Evolutionary conservation across 2,888 invertebrate species (phyloP).

Genomic region (Euzetes globulus): DNA sequence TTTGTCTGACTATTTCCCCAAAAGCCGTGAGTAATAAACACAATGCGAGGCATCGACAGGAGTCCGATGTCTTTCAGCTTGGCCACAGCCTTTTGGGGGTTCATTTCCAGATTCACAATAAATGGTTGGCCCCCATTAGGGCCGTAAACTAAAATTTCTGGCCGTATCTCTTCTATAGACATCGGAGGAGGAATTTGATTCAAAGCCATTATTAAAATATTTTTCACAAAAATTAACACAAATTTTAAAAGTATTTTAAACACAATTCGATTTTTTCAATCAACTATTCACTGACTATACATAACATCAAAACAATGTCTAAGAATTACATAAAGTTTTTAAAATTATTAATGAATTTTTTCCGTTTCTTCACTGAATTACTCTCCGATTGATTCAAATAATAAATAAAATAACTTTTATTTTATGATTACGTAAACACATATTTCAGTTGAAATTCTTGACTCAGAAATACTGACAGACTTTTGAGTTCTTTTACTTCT

Average conservation of each 20-base stretch:
- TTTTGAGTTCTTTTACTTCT: not conserved
- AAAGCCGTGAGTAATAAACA: slow-evolving; percentile 34
- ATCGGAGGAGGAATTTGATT: slow-evolving; percentile 23
- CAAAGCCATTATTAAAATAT: not conserved
- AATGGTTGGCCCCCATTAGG: slow-evolving; percentile 28
- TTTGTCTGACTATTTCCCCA: slow-evolving; percentile 33
- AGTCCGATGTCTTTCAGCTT: slow-evolving; percentile 29
- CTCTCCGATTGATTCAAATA: not conserved
- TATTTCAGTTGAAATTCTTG: slow-evolving; percentile 6
- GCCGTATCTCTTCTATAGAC: slow-evolving; percentile 29
- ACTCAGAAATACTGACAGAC: not conserved
- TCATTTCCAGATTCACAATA: slow-evolving; percentile 16
- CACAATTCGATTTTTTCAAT: not conserved
- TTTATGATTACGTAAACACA: slow-evolving; percentile 22
- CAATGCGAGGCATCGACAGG: slow-evolving; percentile 22
- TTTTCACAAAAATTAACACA: not conserved
- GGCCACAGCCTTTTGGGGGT: slow-evolving; percentile 18
- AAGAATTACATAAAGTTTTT: not conserved
- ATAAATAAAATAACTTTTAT: slow-evolving; percentile 7
- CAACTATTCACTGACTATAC: not conserved
- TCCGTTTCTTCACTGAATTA: not conserved
- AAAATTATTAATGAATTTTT: not conserved
- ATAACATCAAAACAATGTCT: not conserved
- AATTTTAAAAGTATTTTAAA: not conserved
- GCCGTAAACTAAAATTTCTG: slow-evolving; percentile 32